Conservation (phyloP, 2,113 vertebrate genomes). For the Eubucco bourcierii region DNA sequence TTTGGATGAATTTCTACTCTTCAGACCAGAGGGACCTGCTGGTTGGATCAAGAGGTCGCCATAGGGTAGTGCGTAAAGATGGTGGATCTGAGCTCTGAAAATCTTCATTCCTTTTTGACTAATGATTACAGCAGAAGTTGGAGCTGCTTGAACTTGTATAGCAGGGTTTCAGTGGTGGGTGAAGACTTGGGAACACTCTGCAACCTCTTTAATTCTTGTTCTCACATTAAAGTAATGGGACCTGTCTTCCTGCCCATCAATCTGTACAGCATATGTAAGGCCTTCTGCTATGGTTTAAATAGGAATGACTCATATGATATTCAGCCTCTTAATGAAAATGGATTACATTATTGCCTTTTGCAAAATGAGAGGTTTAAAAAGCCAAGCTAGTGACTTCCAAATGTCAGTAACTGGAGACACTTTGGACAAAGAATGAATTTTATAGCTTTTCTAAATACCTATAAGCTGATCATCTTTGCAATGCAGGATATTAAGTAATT, state of each 20-base stretch:
- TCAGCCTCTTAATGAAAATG: slow-evolving; percentile 53
- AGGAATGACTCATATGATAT: slow-evolving; percentile 55
- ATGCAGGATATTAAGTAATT: not conserved
- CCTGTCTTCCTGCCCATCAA: slow-evolving; percentile 42
- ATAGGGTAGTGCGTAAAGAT: not conserved
- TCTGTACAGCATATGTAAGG: slow-evolving; percentile 42
- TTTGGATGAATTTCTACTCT: not conserved
- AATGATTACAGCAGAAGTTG: accelerated
- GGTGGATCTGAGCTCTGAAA: not conserved
- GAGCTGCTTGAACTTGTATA: not conserved
- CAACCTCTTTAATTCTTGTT: slow-evolving; percentile 13
- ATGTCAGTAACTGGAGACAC: slow-evolving; percentile 25
- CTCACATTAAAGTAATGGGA: slow-evolving; percentile 41
- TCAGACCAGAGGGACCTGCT: not conserved
- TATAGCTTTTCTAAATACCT: not conserved
- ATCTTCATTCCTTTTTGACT: not conserved
- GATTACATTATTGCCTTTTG: slow-evolving; percentile 32
- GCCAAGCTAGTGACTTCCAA: slow-evolving; percentile 26
- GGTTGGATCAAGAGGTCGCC: not conserved
- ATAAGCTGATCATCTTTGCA: not conserved
- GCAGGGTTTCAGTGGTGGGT: not conserved
- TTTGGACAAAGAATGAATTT: slow-evolving; percentile 5
- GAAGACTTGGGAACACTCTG: not conserved
- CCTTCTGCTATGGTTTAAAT: slow-evolving; percentile 44
- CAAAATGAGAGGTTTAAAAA: slow-evolving; percentile 58